Base-by-base conservation (phyloP, 2,888 invertebrate species). In the Pasiphila rectangulata region DNA sequence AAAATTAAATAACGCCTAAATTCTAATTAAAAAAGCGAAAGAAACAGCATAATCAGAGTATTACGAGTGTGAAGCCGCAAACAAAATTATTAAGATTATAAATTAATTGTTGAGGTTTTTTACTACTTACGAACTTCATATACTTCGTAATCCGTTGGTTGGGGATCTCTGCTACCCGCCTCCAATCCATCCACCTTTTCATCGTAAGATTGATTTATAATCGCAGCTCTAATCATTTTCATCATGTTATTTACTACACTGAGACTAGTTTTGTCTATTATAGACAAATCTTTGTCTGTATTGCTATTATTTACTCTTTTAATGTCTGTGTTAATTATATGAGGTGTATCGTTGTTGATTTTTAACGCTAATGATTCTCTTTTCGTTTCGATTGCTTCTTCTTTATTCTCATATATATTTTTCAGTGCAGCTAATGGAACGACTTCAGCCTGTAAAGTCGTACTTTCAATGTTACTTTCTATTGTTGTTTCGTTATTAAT, bases 51-150 rank as follows among this genome's bases (percentile, higher is more conserved):
- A n/a, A n/a, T n/a, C n/a, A n/a, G n/a, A n/a, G n/a, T n/a, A n/a
- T n/a, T n/a, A n/a, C n/a, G n/a, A n/a, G n/a, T n/a, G n/a, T n/a
- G n/a, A n/a, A n/a, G n/a, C n/a, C n/a, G n/a, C n/a, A n/a, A n/a
- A n/a, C n/a, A 21, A 21, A n/a, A 9, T 9, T 9, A 23, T 9
- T 9, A 3, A n/a, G n/a, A 1, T 5, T 3, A 21, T 4, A 1
- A 23, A 23, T 9, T 23, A 1, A 9, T 23, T 25, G 9, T 10
- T 27, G 1, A 2, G 13, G 6, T 12, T 27, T 7, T 7, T 13
- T 13, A 13, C 57, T 58, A 75, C 82, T 78, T 69, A 83, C 83
- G 52, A 13, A 79, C 58, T 76, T 83, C 81, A 59, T 64, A 77
- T 4, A 82, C 76, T 6, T 61, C 45, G 41, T 74, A 72, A 7